Evolutionary conservation across 2,888 invertebrate genomes (phyloP).

Genomic region (Drosophila melanocephala): DNA sequence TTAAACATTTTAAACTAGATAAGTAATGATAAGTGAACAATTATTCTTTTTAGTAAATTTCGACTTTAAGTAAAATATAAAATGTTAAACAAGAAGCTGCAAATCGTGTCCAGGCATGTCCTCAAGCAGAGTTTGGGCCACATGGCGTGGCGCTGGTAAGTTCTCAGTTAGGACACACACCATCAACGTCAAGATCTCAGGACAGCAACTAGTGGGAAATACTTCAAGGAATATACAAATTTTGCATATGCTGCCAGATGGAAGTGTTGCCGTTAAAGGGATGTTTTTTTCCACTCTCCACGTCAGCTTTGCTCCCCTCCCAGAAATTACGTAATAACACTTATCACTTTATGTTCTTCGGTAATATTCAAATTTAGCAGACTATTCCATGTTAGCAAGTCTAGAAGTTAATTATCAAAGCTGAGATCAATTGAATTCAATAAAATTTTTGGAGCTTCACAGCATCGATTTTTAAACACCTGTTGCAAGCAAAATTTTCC

Average conservation of each 20-base stretch:
- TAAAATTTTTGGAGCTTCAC: not conserved
- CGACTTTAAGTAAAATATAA: not conserved
- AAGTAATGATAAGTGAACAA: conserved; percentile 20
- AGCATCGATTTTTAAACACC: not conserved
- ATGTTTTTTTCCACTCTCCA: not conserved
- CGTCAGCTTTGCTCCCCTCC: not conserved
- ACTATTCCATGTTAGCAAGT: not conserved
- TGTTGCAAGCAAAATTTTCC: conserved; percentile 19
- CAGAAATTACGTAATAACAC: not conserved
- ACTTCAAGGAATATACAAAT: not conserved
- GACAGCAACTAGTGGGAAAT: not conserved
- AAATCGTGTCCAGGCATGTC: conserved; percentile 40
- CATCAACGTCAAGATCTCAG: not conserved
- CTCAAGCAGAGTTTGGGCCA: conserved; percentile 30
- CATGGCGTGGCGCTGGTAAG: conserved; percentile 55
- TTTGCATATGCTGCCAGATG: not conserved
- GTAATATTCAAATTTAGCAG: no score
- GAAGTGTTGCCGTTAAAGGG: not conserved
- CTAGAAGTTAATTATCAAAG: not conserved
- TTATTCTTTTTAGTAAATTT: not conserved
- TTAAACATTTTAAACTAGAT: not conserved
- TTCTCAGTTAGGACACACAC: conserved; percentile 4
- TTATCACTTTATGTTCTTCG: not conserved
- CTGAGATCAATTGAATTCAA: not conserved
- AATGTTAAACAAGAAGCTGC: conserved; percentile 52